Base-by-base conservation (phyloP, 2,113 vertebrate species). In the Hemicordylus capensis region DNA sequence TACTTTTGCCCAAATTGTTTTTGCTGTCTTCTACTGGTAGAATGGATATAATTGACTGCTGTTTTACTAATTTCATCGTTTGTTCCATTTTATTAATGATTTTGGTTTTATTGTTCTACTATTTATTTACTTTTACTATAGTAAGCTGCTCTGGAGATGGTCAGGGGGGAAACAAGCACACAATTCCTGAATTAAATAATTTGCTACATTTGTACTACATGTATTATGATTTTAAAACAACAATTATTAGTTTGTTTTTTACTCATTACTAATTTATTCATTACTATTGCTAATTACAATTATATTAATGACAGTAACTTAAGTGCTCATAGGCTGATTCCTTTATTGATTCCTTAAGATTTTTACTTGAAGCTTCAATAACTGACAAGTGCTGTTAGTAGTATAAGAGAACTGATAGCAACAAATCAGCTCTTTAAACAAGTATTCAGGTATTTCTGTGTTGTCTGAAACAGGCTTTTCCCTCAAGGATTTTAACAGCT, bases 401-500 rank as follows among this genome's bases (percentile, higher is more conserved):
- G 75, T 69, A n/a, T 66, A 79, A 89, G 76, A 26, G 26, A 34
- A 61, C 56, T 19, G 72, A 74, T 63, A 54, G 26, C 34, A 89
- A 80, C 54, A 63, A 48, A 75, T 63, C 20, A 75, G 4, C 7
- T 63, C 56, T 74, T 51, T 28, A 88, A 87, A 87, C n/a, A 51
- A 87, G 87, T 87, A 67, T 12, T 90, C 88, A 82, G 63, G 28
- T 66, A 31, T 79, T 54, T 28, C 89, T 88, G 89, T 64, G 78
- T 72, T 85, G 81, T 86, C 86, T 81, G 66, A 59, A 82, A 87
- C 3, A 31, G 73, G 75, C 76, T 87, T 90, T 80, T 87, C 81
- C 91, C 83, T 63, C 39, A 89, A 80, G 87, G 64, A 76, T 84
- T 83, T 80, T 89, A 90, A 89, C 34, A 78, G 56, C 82, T 88